Conservation (phyloP, 2,797 vertebrate species). For the Sphenopsis melanotis region DNA sequence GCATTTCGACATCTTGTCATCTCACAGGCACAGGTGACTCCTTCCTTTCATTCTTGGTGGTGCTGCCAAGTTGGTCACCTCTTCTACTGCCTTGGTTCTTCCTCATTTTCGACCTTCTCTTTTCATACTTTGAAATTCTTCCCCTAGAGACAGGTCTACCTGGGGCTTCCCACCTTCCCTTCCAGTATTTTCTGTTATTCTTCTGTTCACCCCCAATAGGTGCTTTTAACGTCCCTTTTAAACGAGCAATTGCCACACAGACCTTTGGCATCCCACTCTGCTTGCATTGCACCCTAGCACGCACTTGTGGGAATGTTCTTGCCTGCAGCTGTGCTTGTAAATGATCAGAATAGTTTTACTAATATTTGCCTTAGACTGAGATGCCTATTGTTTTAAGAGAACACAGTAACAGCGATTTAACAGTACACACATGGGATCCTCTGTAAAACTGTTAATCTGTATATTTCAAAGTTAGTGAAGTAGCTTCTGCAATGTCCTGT, state of each 20-base stretch:
- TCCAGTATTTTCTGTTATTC: background rate
- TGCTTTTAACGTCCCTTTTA: background rate
- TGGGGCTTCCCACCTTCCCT: background rate
- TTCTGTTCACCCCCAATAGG: background rate
- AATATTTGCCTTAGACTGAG: constrained; percentile 25
- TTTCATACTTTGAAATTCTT: background rate
- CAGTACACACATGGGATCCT: background rate
- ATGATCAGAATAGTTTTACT: constrained; percentile 8
- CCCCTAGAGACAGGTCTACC: background rate
- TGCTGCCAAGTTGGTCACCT: background rate
- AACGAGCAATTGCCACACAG: background rate
- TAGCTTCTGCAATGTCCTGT: background rate
- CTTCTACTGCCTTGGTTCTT: background rate
- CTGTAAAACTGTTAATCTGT: background rate
- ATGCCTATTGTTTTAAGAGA: constrained; percentile 13
- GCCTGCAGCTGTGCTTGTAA: constrained; percentile 26
- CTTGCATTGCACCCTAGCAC: background rate
- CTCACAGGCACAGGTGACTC: background rate
- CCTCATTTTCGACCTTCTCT: background rate
- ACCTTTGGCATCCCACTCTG: background rate
- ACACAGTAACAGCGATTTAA: background rate
- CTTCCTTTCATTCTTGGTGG: background rate
- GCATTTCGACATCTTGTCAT: rapidly evolving
- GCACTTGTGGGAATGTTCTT: background rate
- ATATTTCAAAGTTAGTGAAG: background rate